Conservation (phyloP, 2,113 vertebrate species). For the Anolis carolinensis region DNA sequence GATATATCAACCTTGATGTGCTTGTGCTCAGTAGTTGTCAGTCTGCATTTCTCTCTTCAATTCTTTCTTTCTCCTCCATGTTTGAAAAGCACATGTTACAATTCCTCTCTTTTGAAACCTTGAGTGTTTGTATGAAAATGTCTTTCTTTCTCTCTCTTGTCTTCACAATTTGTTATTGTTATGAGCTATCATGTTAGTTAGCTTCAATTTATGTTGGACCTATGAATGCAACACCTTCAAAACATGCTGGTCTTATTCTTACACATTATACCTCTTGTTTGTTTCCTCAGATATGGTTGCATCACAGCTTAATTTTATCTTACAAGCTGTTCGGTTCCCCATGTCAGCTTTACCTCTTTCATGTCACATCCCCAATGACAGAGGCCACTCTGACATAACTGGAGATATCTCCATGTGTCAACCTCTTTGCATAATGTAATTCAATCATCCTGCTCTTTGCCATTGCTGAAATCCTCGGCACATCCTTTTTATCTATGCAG, state of each 20-base stretch:
- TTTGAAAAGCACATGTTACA: no score
- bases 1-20: no score
- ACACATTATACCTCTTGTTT: background rate
- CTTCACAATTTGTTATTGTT: no score
- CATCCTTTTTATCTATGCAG: background rate
- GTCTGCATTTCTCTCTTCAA: no score
- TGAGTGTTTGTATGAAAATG: no score
- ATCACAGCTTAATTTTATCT: background rate
- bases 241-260: background rate
- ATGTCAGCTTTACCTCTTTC: background rate
- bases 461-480: background rate
- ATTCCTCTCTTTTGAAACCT: no score
- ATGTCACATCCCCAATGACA: rapidly evolving
- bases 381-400: background rate
- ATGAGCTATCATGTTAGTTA: no score
- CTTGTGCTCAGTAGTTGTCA: no score
- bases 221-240: no score
- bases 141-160: no score
- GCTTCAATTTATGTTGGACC: no score
- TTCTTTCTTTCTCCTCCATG: no score
- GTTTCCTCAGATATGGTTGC: background rate
- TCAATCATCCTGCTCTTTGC: background rate
- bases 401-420: background rate
- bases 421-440: background rate
- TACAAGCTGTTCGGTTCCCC: background rate